These are phyloP conservation scores for Centropus unirufus DNA, from an alignment of 2,113 vertebrate genomes.

Conservation along the genomic window DNA sequence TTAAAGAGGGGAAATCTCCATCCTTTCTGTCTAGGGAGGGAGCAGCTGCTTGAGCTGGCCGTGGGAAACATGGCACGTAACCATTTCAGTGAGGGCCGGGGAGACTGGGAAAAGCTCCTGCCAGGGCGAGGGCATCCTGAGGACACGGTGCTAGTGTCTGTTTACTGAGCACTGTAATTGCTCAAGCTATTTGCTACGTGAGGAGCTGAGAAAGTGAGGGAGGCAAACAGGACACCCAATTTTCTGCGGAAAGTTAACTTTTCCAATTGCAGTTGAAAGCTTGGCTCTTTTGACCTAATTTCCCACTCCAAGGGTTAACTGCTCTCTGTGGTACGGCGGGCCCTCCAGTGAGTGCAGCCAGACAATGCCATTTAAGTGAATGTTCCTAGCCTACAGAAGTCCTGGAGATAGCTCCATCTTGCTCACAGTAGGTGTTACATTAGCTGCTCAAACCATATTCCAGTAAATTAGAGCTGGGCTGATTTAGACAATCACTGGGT, in stretches of 20 bases:
- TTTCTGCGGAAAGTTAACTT: constrained; percentile 70
- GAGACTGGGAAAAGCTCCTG: neutral
- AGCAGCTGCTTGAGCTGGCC: neutral
- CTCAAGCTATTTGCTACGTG: neutral
- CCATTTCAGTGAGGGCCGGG: neutral
- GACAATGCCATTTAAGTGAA: constrained; percentile 69
- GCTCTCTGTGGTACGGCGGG: constrained; percentile 37
- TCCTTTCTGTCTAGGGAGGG: neutral
- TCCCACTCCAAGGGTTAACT: constrained; percentile 64
- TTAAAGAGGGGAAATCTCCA: neutral
- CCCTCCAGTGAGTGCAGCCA: constrained; percentile 63
- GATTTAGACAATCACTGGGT: constrained; percentile 80
- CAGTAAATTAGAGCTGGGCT: constrained; percentile 81
- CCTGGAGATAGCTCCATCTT: constrained; percentile 78
- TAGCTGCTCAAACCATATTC: constrained; percentile 82
- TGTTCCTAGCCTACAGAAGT: constrained; percentile 63
- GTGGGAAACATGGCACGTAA: neutral
- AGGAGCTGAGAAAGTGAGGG: neutral
- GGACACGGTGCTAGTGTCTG: neutral
- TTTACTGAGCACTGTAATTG: neutral
- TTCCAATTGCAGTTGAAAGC: constrained; percentile 50
- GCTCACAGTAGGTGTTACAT: constrained; percentile 77
- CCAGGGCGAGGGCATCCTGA: neutral
- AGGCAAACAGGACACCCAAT: constrained; percentile 54
- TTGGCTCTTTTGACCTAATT: constrained; percentile 71